These are phyloP conservation scores for Takifugu flavidus DNA, from an alignment of 2,113 vertebrate species.

Conservation along the genomic window DNA sequence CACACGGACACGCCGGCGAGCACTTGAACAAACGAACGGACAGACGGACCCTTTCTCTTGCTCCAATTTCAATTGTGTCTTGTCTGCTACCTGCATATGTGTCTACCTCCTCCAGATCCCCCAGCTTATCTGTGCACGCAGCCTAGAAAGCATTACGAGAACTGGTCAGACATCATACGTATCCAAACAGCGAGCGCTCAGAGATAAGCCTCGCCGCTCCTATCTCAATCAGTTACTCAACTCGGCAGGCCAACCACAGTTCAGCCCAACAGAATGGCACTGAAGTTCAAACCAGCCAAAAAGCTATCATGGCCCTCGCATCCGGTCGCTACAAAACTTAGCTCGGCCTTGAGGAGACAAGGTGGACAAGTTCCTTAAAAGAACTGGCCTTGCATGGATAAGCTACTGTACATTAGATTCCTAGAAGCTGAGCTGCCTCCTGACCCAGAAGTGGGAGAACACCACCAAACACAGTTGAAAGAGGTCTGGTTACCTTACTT, in stretches of 20 bases:
- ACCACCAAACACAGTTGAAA: too few relatives aligned
- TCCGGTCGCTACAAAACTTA: conserved; percentile 14
- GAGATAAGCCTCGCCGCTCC: conserved; percentile 63
- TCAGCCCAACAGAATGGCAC: conserved; percentile 28
- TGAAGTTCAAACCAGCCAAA: conserved; percentile 12
- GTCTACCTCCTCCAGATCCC: conserved; percentile 54
- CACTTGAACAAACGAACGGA: conserved; percentile 14
- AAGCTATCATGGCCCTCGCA: conserved; percentile 14
- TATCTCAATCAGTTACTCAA: conserved; percentile 48
- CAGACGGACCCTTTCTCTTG: conserved; percentile 59
- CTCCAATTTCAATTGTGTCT: conserved; percentile 69
- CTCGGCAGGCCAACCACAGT: conserved; percentile 46
- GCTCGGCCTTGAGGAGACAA: not conserved
- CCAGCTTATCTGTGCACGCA: conserved; percentile 64
- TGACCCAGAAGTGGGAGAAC: too few relatives aligned
- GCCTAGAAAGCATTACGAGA: conserved; percentile 58
- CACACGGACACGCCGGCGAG: conserved; percentile 31
- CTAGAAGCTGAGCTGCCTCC: too few relatives aligned
- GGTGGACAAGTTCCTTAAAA: not conserved
- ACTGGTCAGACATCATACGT: conserved; percentile 72
- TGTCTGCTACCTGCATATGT: conserved; percentile 55
- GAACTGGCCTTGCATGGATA: not conserved
- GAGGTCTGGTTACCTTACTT: too few relatives aligned
- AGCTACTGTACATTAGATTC: too few relatives aligned
- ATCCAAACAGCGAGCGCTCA: conserved; percentile 52